These are phyloP conservation scores for Drosophila equinoxialis DNA, from an alignment of 1,140 invertebrate species.

Conservation along the genomic window DNA sequence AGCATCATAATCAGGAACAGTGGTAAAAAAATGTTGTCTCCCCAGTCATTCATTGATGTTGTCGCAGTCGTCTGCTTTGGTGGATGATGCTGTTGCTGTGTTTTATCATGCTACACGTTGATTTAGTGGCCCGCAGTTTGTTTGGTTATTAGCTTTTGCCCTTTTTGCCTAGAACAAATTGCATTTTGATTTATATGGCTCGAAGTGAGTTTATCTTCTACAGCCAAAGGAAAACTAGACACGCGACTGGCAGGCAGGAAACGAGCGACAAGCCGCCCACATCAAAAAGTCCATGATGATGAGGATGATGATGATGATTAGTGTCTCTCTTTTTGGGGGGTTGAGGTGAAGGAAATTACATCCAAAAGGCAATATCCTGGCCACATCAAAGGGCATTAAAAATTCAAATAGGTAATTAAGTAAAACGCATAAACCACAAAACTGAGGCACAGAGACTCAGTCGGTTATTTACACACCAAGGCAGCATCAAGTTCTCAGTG, in stretches of 20 bases:
- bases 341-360: constrained; percentile 49
- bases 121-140: constrained; percentile 80
- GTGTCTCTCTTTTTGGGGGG: not conserved
- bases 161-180: constrained; percentile 78
- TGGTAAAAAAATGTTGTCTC: constrained; percentile 51
- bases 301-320: not conserved
- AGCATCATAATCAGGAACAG: constrained; percentile 73
- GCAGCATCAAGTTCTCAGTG: constrained; percentile 41
- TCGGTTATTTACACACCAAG: constrained; percentile 72
- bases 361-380: constrained; percentile 33
- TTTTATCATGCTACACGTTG: constrained; percentile 70
- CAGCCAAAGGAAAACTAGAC: constrained; percentile 37
- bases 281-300: constrained; percentile 51
- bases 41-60: constrained; percentile 8
- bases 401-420: constrained; percentile 78
- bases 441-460: constrained; percentile 35
- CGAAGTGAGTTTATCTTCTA: constrained; percentile 68
- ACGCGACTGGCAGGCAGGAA: constrained; percentile 49
- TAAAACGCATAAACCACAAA: constrained; percentile 79
- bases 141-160: constrained; percentile 80
- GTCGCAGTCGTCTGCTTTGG: not conserved
- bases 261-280: constrained; percentile 65
- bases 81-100: not conserved
- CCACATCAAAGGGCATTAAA: constrained; percentile 79
- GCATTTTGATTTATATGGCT: constrained; percentile 76